These are phyloP conservation scores for Tympanuchus pallidicinctus DNA, from an alignment of 2,113 vertebrate genomes.

Conservation along the genomic window DNA sequence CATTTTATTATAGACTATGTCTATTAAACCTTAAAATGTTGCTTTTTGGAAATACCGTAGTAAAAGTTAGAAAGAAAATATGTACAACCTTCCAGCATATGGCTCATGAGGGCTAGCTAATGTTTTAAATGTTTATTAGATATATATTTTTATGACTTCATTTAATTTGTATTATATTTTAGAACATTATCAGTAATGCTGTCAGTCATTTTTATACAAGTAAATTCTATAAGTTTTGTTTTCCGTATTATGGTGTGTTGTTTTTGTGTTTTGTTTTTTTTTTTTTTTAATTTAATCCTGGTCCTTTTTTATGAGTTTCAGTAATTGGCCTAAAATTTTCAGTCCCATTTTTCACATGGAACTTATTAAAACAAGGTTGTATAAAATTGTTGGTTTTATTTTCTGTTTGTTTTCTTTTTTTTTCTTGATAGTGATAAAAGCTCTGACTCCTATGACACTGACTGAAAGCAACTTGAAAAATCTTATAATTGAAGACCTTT, in stretches of 20 bases:
- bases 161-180: not conserved
- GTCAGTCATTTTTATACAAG: not conserved
- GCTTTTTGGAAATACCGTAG: not conserved
- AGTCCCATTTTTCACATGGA: not conserved
- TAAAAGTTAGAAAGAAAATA: not conserved
- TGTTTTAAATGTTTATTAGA: not conserved
- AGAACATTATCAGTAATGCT: not conserved
- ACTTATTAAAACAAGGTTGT: not conserved
- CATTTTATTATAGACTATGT: not conserved
- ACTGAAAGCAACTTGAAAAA: not conserved
- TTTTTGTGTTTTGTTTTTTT: no score
- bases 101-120: not conserved
- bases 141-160: not conserved
- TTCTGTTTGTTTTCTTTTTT: not conserved
- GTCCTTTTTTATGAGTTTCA: not conserved
- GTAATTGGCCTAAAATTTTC: not conserved
- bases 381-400: not conserved
- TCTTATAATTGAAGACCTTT: not conserved
- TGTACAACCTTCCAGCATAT: not conserved
- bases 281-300: not conserved
- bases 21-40: slow-evolving; percentile 12
- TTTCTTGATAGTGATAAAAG: not conserved
- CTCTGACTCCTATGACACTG: not conserved
- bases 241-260: not conserved
- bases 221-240: fast-evolving